Base-by-base conservation (phyloP, 2,797 vertebrate species). In the Muscicapa comitata region DNA sequence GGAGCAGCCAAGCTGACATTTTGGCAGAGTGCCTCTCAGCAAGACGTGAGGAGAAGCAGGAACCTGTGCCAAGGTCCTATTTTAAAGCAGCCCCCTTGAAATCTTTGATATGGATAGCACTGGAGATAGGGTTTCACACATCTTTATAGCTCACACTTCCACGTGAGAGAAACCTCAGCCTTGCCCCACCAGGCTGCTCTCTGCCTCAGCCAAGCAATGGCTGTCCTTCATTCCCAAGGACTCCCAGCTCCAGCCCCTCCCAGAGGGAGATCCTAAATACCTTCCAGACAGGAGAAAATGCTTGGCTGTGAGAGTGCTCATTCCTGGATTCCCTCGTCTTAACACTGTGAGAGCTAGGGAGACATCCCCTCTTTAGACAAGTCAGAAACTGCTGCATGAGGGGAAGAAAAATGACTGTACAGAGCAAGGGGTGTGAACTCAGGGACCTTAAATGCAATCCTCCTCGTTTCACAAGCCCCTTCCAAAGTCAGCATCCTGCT, bases 121-220 rank as follows among this genome's bases (percentile, higher is more conserved):
- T 82, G 71, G 68, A 78, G 86, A 40, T 80, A 89, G 37, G 26
- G 68, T 95, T 92, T 91, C 31, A 0, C 45, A 47, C 0, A 0
- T 74, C 86, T 95, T 94, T 80, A 80, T 94, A 77, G 75, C 81
- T 95, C 78, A 91, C 78, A 85, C 54, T 74, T 91, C 72, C 72
- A 93, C 2, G 26, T 74, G 86, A 90, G 80, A 96, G 92, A 96
- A 95, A 96, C 40, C 42, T 89, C 90, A 94, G 83, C 65, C 78
- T 87, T 94, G 84, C 61, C 80, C 71, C 2, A 1, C 25, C 80
- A 53, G 54, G 81, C 59, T 93, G 59, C 51, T 73, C 17, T 59
- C 77, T 28, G 50, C 59, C 59, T 73, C 7, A 7, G 55, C 74
- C 55, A 63, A 81, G 47, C 1, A 6, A 47, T 26, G 62, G 26